Percentiles rank a stretch among this genome's conserved stretches.
Evolutionary conservation across 2,113 vertebrate species (phyloP).

Genomic region (Lanius collurio): DNA sequence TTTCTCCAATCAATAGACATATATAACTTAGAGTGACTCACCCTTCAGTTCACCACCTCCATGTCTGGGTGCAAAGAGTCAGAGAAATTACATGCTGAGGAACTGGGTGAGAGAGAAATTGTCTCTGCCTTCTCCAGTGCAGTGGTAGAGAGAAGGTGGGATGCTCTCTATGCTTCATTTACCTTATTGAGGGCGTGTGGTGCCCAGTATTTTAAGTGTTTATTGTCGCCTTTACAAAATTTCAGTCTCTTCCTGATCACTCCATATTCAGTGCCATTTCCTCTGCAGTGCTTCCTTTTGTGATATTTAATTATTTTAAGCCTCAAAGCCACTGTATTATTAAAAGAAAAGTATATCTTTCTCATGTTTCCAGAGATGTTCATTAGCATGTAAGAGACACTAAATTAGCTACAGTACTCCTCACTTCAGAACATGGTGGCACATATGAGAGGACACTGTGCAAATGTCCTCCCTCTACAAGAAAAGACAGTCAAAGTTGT

Average conservation of each 20-base stretch:
- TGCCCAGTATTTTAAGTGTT: neutral
- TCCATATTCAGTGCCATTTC: neutral
- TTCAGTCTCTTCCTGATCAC: accelerated
- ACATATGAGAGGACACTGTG: neutral
- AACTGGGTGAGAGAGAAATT: neutral
- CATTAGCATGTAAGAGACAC: neutral
- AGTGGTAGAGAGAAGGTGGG: neutral
- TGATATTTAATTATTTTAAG: neutral
- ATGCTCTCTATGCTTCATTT: neutral
- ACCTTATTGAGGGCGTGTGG: neutral
- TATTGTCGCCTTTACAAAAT: neutral
- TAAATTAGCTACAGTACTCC: neutral
- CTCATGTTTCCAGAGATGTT: neutral
- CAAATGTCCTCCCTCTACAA: neutral
- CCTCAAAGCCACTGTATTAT: neutral
- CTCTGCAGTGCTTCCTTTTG: neutral
- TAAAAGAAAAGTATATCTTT: neutral
- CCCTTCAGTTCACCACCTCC: neutral
- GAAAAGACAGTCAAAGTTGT: neutral
- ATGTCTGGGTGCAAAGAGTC: neutral
- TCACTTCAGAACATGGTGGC: neutral
- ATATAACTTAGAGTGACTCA: neutral
- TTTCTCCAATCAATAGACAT: neutral
- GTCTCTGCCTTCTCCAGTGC: neutral
- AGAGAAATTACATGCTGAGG: neutral